phyloP scores from a whole-genome alignment of 2,888 invertebrate species.

The Loripinus fragilis region DNA sequence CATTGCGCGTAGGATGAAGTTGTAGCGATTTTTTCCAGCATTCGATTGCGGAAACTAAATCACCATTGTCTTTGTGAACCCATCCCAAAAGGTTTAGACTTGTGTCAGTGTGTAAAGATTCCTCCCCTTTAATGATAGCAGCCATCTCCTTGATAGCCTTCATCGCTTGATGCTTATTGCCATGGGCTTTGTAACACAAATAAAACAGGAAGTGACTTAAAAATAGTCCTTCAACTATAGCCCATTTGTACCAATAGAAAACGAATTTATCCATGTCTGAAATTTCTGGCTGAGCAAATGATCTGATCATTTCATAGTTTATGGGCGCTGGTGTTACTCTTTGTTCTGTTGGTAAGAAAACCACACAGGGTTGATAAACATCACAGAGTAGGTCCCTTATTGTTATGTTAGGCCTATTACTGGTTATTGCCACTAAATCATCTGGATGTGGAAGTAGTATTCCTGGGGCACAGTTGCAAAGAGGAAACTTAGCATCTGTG shows the following conservation, averaged over 20 bases:
- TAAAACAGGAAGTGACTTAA: neutral
- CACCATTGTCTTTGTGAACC: constrained; percentile 26
- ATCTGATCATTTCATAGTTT: neutral
- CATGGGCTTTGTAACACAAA: neutral
- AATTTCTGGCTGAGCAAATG: neutral
- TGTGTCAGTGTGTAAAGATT: neutral
- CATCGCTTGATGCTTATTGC: no score
- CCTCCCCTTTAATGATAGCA: neutral
- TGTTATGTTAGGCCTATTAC: neutral
- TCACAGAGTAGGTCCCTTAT: neutral
- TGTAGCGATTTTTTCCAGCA: constrained; percentile 24
- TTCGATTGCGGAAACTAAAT: constrained; percentile 13
- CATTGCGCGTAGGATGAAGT: constrained; percentile 30
- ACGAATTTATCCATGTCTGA: neutral
- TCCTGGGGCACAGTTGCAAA: neutral
- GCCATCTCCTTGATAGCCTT: neutral
- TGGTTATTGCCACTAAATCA: neutral
- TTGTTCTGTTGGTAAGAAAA: neutral
- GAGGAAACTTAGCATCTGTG: neutral
- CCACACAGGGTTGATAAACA: neutral
- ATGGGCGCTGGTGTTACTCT: neutral
- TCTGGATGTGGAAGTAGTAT: neutral
- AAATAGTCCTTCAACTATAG: neutral
- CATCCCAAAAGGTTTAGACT: constrained; percentile 1
- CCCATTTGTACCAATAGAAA: neutral